A percentile compares a stretch with the other conserved stretches of the same genome.
Conservation (phyloP, 2,797 vertebrate genomes). For the Harpagifer antarcticus region DNA sequence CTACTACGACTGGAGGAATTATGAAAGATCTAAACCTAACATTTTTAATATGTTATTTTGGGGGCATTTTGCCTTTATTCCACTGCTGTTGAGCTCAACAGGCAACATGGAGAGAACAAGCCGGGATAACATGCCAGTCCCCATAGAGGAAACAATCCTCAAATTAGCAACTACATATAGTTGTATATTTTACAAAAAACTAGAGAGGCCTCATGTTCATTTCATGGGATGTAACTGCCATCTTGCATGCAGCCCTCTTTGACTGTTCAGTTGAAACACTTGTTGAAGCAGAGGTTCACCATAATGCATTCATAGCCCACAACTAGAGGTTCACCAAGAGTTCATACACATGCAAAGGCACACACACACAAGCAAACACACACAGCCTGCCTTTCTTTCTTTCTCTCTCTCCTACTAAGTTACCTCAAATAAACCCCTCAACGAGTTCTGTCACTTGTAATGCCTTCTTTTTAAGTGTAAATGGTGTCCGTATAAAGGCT, state of each 20-base stretch:
- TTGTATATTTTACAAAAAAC: no score
- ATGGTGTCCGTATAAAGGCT: slow-evolving; percentile 8
- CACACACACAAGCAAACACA: not conserved
- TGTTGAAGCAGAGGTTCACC: not conserved
- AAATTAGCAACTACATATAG: no score
- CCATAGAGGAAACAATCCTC: not conserved
- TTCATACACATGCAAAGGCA: not conserved
- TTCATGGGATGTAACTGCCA: not conserved
- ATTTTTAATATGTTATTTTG: no score
- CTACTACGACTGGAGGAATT: no score
- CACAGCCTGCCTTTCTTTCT: not conserved
- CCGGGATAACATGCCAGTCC: not conserved
- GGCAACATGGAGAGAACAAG: no score
- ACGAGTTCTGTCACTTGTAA: not conserved
- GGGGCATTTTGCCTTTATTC: no score
- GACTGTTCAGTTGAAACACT: not conserved
- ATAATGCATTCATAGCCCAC: slow-evolving; percentile 69
- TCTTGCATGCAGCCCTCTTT: slow-evolving; percentile 2
- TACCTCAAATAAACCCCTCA: not conserved
- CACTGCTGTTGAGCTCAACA: no score
- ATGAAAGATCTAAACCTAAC: no score
- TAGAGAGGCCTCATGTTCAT: no score
- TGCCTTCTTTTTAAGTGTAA: not conserved
- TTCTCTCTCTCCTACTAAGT: not conserved
- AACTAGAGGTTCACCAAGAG: slow-evolving; percentile 12